Evolutionary conservation across 2,113 vertebrate species (phyloP), one percentile per base, ranked within the genome.

Genomic region (Oryzias javanicus): DNA sequence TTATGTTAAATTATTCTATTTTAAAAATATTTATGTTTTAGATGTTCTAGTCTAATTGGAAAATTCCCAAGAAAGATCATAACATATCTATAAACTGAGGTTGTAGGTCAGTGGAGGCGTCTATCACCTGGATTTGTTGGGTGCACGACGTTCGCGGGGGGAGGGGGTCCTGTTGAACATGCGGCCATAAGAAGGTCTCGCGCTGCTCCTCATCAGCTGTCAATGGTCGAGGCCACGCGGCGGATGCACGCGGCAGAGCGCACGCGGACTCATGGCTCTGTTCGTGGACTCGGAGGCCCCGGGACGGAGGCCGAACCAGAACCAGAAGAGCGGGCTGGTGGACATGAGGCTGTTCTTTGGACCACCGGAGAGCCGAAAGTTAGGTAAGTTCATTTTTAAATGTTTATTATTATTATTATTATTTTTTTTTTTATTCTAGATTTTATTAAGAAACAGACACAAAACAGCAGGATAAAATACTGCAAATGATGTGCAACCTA

Each of bases 221-320:
- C 49, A 54, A 71, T n/a, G 35, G 35, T 35, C 35, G 14, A 51
- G 41, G 58, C 22, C 7, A 0, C 40, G 54, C 53, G 16, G 63
- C 12, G 20, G n/a, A 19, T 14, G 47, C 50, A 52, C 18, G 25
- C 24, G 44, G n/a, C 14, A 47, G 13, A 50, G 49, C 7, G 55
- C 20, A 16, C 7, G 13, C 20, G 50, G 1, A 22, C 49, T 25
- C 14, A 90, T 90, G 86, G 72, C 86, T 67, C 70, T 84, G 44
- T 88, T 89, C 59, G 25, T 85, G 78, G 83, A 87, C 55, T 51
- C 72, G 0, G 84, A 84, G 41, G 72, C 86, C 25, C 24, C 68
- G 60, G 13, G 44, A n/a, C 69, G 79, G 20, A 88, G 66, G 53
- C 69, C 69, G 20, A 70, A 67, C 52, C 76, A 76, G 60, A 35